Evolutionary conservation across 2,888 invertebrate genomes (phyloP).

Genomic region (Fissipunctia ypsillon): DNA sequence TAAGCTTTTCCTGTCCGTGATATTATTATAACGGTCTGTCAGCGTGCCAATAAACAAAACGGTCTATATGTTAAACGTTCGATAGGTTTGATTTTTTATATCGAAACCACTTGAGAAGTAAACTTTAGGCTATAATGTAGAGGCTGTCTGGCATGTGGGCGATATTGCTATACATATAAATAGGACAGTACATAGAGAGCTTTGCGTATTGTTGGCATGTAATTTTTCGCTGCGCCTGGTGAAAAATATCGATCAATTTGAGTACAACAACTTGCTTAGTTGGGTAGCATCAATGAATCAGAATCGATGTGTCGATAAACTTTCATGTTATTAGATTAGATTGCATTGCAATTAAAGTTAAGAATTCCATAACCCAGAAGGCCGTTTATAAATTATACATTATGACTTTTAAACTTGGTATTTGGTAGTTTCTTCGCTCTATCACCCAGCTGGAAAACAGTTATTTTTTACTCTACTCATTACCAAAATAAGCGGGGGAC

Average conservation of each 20-base stretch:
- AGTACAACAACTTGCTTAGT: slow-evolving; percentile 50
- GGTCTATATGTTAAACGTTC: slow-evolving; percentile 30
- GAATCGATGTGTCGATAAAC: slow-evolving; percentile 16
- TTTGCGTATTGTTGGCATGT: slow-evolving; percentile 36
- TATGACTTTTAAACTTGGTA: neutral
- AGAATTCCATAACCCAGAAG: neutral
- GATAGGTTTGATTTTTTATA: slow-evolving; percentile 52
- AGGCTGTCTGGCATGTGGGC: slow-evolving; percentile 56
- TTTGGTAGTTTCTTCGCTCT: neutral
- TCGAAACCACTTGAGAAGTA: slow-evolving; percentile 46
- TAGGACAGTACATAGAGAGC: slow-evolving; percentile 32
- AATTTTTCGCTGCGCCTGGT: slow-evolving; percentile 55
- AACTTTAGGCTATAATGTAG: slow-evolving; percentile 31
- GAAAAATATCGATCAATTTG: slow-evolving; percentile 47
- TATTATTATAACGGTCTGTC: slow-evolving; percentile 51
- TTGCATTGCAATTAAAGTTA: neutral
- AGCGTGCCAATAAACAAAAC: slow-evolving; percentile 60
- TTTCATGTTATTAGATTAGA: slow-evolving; percentile 15
- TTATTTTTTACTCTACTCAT: neutral
- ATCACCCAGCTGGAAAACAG: neutral
- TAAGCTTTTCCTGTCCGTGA: slow-evolving; percentile 38
- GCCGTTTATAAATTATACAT: neutral
- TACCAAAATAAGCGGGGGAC: neutral
- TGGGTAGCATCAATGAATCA: slow-evolving; percentile 21
- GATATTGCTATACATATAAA: slow-evolving; percentile 51